A percentile compares a stretch with the other conserved stretches of the same genome.
Conservation (phyloP, 2,797 vertebrate genomes). For the Coccyzus lansbergi region DNA sequence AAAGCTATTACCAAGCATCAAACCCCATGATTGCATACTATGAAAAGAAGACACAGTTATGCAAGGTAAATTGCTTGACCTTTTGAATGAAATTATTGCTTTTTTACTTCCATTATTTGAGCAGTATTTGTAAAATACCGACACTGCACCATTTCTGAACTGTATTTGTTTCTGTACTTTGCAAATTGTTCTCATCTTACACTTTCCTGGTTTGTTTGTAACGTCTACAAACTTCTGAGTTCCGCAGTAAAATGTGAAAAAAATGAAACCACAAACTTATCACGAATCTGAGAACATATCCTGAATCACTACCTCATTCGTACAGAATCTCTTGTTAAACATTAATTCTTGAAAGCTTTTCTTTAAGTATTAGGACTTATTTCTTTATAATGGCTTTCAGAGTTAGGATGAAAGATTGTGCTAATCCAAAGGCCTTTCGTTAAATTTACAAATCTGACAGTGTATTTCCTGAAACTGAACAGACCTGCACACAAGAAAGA, state of each 20-base stretch:
- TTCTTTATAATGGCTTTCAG: not conserved
- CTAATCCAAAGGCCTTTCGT: not conserved
- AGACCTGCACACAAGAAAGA: not conserved
- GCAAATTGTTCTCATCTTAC: not conserved
- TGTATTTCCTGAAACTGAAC: conserved; percentile 2
- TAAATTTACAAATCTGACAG: not conserved
- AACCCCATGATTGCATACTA: conserved; percentile 83
- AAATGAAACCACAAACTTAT: not conserved
- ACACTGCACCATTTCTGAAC: not conserved
- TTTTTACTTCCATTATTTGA: not conserved
- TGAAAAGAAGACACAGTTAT: conserved; percentile 81
- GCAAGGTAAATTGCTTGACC: conserved; percentile 77
- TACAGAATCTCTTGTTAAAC: not conserved
- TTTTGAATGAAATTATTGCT: not conserved
- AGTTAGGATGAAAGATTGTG: not conserved
- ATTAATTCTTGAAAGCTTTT: conserved; percentile 3
- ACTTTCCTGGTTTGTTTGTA: not conserved
- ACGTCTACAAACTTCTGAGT: not conserved
- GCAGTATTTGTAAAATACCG: not conserved
- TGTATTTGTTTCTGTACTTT: not conserved
- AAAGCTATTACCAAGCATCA: conserved; percentile 79
- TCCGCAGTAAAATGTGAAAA: not conserved
- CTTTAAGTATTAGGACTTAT: not conserved
- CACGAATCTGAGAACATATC: not conserved
- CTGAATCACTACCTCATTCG: not conserved